These are phyloP conservation scores for Aporrectodea caliginosa DNA, from an alignment of 1,140 invertebrate genomes.

Conservation along the genomic window DNA sequence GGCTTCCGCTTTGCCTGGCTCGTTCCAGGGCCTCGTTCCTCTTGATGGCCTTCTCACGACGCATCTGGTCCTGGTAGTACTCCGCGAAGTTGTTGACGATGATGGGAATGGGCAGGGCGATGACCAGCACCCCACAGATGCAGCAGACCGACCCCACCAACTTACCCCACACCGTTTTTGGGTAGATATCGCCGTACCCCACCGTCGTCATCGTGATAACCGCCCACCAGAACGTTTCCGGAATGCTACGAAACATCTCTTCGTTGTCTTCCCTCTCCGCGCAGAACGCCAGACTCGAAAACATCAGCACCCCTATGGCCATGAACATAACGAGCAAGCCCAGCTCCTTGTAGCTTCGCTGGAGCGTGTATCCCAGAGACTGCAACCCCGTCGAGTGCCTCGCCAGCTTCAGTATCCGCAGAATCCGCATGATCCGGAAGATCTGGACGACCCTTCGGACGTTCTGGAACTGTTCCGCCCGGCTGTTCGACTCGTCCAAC, in stretches of 20 bases:
- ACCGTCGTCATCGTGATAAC: constrained; percentile 96
- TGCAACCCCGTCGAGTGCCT: constrained; percentile 97
- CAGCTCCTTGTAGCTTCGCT: constrained; percentile 98
- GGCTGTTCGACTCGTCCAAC: constrained; percentile 54
- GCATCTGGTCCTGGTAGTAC: constrained; percentile 99
- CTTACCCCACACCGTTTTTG: constrained; percentile 52
- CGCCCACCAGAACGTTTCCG: constrained; percentile 69
- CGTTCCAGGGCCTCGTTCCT: constrained; percentile 79
- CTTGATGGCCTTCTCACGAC: constrained; percentile 95
- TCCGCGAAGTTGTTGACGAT: constrained; percentile 64
- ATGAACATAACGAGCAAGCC: constrained; percentile 98
- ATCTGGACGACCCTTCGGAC: constrained; percentile 43
- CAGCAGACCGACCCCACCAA: constrained; percentile 66
- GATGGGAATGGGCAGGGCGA: constrained; percentile 92
- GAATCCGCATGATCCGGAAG: constrained; percentile 90
- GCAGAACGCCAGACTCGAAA: constrained; percentile 97
- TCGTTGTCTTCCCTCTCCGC: constrained; percentile 75
- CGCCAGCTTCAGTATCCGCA: constrained; percentile 96
- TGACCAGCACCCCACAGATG: constrained; percentile 99
- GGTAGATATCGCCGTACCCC: constrained; percentile 70
- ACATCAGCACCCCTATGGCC: constrained; percentile 98
- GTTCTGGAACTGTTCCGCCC: constrained; percentile 57
- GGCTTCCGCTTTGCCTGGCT: constrained; percentile 87
- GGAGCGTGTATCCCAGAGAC: constrained; percentile 94
- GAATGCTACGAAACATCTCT: constrained; percentile 47